Conservation (phyloP, 2,113 vertebrate genomes). For the Sphaerodactylus townsendi region DNA sequence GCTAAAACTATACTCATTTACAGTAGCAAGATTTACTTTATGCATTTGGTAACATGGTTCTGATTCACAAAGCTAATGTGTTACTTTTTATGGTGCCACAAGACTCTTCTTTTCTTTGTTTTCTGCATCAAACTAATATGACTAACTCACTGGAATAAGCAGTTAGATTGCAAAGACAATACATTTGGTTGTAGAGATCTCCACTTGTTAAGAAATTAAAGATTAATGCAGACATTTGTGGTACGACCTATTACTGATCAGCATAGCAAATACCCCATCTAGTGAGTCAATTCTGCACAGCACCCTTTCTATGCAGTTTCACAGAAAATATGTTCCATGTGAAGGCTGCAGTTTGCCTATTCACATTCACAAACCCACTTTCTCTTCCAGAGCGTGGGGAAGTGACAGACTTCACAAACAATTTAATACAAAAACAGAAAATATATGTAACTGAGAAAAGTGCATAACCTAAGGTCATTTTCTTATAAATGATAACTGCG, state of each 20-base stretch:
- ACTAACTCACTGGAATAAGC: too few relatives aligned
- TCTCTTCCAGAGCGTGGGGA: neutral
- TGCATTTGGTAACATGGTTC: too few relatives aligned
- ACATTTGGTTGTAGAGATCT: neutral
- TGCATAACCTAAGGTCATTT: neutral
- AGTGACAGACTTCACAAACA: neutral
- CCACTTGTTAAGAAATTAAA: neutral
- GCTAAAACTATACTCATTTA: too few relatives aligned
- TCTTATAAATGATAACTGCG: neutral
- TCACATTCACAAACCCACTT: neutral
- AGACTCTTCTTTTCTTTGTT: too few relatives aligned
- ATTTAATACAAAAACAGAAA: neutral
- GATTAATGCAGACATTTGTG: neutral
- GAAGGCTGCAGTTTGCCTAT: neutral
- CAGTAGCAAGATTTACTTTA: too few relatives aligned
- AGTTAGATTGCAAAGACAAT: too few relatives aligned
- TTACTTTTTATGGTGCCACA: too few relatives aligned
- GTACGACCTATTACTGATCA: neutral
- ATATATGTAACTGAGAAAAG: neutral
- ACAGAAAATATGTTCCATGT: neutral
- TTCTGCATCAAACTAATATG: too few relatives aligned
- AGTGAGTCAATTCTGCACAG: conserved; percentile 50
- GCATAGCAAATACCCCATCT: conserved; percentile 67
- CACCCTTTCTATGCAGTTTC: conserved; percentile 17
- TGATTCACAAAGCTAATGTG: too few relatives aligned